phyloP scores from a whole-genome alignment of 2,113 vertebrate genomes.

The Turnix velox region DNA sequence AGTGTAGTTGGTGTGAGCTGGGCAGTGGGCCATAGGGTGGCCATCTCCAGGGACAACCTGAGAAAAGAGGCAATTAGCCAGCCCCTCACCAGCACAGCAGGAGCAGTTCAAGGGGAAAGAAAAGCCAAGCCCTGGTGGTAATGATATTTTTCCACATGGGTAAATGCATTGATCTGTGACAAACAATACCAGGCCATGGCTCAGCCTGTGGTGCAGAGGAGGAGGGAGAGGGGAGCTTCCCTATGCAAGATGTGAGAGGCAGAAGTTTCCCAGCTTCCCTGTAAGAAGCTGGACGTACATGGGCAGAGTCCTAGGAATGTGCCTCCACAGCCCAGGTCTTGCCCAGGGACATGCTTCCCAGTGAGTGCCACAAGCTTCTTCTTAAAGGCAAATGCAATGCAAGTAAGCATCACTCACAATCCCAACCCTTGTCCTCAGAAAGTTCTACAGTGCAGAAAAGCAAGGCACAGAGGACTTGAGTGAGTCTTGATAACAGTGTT shows the following conservation, averaged over 20 bases:
- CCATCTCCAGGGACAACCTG: not conserved
- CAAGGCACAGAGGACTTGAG: not conserved
- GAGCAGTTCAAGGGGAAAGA: not conserved
- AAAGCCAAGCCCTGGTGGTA: constrained; percentile 9
- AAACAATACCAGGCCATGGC: constrained; percentile 34
- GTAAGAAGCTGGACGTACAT: not conserved
- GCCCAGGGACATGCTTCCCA: not conserved
- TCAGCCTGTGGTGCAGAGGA: not conserved
- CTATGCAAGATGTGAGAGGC: not conserved
- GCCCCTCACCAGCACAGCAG: constrained; percentile 17
- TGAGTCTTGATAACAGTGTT: not conserved
- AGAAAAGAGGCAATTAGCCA: constrained; percentile 51
- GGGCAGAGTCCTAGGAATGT: not conserved
- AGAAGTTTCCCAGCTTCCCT: not conserved
- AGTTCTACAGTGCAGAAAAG: not conserved
- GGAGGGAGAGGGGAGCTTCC: not conserved
- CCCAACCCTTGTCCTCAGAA: not conserved
- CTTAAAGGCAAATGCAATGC: not conserved
- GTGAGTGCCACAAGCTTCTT: fast-evolving
- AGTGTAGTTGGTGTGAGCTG: not conserved
- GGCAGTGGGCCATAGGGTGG: not conserved
- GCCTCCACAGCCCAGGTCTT: not conserved
- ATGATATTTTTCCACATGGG: constrained; percentile 63
- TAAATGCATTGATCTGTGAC: constrained; percentile 53
- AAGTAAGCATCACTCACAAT: fast-evolving